Percentiles rank a stretch among this genome's conserved stretches.
Evolutionary conservation across 2,113 vertebrate species (phyloP).

Genomic region (Passer montanus): DNA sequence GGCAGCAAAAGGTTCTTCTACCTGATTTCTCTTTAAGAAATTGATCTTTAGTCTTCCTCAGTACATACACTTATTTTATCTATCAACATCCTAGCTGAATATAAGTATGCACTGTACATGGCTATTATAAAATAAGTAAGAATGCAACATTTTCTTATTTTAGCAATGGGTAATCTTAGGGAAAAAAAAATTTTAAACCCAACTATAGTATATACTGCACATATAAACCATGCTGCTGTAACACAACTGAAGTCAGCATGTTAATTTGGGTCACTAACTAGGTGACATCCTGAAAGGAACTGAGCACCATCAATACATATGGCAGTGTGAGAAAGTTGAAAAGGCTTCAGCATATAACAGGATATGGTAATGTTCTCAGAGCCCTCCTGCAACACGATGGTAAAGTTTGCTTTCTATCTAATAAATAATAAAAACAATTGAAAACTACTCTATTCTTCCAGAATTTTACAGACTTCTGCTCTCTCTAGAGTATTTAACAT

Average conservation of each 20-base stretch:
- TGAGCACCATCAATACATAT: neutral
- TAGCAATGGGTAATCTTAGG: neutral
- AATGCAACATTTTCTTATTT: neutral
- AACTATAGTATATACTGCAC: neutral
- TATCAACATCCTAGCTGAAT: neutral
- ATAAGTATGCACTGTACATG: neutral
- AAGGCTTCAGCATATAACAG: neutral
- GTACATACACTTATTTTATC: neutral
- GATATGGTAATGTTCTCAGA: slow-evolving; percentile 37
- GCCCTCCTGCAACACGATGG: slow-evolving; percentile 27
- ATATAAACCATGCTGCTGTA: neutral
- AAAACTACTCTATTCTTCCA: slow-evolving; percentile 9
- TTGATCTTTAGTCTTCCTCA: neutral
- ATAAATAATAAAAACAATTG: neutral
- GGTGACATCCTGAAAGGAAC: neutral
- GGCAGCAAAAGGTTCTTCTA: neutral
- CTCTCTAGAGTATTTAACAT: slow-evolving; percentile 59
- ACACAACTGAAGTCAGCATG: neutral
- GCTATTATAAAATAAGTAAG: neutral
- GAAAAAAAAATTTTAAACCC: fast-evolving
- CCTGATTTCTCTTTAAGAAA: neutral
- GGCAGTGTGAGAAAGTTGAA: neutral
- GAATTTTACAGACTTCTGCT: slow-evolving; percentile 51
- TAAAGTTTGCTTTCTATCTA: slow-evolving; percentile 64
- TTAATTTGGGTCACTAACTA: neutral